Percentiles rank a stretch among this genome's conserved stretches.
Evolutionary conservation across 2,888 invertebrate species (phyloP).

Genomic region (Strigamia maritima): DNA sequence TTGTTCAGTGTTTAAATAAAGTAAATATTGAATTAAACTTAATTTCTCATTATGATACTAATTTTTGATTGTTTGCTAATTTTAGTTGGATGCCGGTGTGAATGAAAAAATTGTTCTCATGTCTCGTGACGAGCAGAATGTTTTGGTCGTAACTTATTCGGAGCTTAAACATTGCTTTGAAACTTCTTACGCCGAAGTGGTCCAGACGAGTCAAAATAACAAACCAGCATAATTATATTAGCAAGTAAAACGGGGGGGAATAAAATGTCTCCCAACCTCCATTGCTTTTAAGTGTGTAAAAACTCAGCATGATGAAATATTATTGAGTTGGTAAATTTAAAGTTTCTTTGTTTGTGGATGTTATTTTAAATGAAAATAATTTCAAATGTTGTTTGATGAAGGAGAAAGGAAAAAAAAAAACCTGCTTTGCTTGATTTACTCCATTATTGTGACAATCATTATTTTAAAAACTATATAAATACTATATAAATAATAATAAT

Average conservation of each 20-base stretch:
- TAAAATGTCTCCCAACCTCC: background rate
- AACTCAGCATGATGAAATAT: background rate
- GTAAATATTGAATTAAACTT: constrained; percentile 45
- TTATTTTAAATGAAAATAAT: background rate
- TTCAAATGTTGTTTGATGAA: background rate
- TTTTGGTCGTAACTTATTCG: constrained; percentile 89
- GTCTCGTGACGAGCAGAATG: constrained; percentile 94
- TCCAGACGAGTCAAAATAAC: constrained; percentile 51
- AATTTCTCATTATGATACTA: background rate
- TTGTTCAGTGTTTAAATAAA: constrained; percentile 90
- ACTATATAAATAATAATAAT: too few relatives aligned
- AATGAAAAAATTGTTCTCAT: constrained; percentile 85
- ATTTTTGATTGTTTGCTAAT: background rate
- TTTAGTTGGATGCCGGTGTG: constrained; percentile 70
- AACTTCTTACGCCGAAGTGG: constrained; percentile 80
- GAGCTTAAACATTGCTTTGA: constrained; percentile 94
- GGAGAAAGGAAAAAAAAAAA: background rate
- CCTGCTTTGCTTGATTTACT: background rate
- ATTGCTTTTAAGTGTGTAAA: background rate
- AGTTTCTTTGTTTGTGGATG: background rate
- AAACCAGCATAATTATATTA: background rate
- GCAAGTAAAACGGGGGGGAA: background rate
- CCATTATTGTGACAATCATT: constrained; percentile 18
- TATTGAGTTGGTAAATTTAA: background rate
- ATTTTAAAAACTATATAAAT: too few relatives aligned